phyloP scores from a whole-genome alignment of 2,888 invertebrate species.

The Eristalis arbustorum region DNA sequence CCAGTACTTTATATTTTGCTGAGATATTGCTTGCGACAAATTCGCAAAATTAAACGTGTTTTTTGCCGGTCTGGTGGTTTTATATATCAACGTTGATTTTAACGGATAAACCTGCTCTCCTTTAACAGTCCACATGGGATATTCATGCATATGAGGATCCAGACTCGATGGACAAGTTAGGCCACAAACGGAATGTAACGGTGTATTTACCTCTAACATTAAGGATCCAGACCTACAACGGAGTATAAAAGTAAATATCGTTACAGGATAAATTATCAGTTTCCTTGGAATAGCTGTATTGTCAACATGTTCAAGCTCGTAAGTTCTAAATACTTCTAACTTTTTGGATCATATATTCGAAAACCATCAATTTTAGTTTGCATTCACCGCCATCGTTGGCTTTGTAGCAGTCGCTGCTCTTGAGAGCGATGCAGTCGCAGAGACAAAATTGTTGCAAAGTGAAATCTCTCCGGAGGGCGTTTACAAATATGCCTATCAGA shows the following conservation, averaged over 20 bases:
- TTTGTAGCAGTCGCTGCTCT: slow-evolving; percentile 75
- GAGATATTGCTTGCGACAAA: not conserved
- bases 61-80: not conserved
- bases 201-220: slow-evolving; percentile 45
- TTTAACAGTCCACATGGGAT: not conserved
- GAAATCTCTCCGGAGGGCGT: slow-evolving; percentile 78
- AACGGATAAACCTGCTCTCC: not conserved
- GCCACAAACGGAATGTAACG: slow-evolving; percentile 14
- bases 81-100: not conserved
- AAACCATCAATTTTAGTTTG: slow-evolving; percentile 48
- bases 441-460: slow-evolving; percentile 75
- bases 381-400: slow-evolving; percentile 74
- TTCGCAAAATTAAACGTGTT: not conserved
- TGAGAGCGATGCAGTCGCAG: slow-evolving; percentile 75
- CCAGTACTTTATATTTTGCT: not conserved
- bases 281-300: slow-evolving; percentile 49
- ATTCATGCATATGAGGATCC: not conserved
- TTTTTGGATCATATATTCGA: not conserved
- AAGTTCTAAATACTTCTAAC: not conserved
- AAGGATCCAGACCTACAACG: not conserved
- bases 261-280: slow-evolving; percentile 47
- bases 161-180: slow-evolving; percentile 46
- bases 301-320: slow-evolving; percentile 55
- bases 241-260: slow-evolving; percentile 33
- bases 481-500: slow-evolving; percentile 80